Evolutionary conservation across 2,888 invertebrate genomes (phyloP), one percentile per base, ranked within the genome.

Genomic region (Drosophila fulvimacula): DNA sequence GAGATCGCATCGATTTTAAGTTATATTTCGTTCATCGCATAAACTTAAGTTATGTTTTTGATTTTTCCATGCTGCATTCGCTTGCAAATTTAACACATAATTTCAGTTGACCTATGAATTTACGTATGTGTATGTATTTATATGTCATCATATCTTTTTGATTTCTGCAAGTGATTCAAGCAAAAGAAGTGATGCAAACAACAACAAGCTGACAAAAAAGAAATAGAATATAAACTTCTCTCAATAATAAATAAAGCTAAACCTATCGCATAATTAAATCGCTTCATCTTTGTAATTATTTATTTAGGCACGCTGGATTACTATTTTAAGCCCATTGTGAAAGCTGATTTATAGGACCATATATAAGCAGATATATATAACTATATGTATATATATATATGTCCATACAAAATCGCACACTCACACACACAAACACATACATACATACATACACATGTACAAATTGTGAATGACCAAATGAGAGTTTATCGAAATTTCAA

Each of bases 161-260:
- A 51, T 62, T 70, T 59, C 46, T 46, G 17, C 13, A 61, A 48
- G 24, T n/a, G 15, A 30, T 34, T 21, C 7, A 52, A 36, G 21
- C 19, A 21, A 53, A 10, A 30, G 30, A 30, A 15, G 46, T 39
- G 56, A 62, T 59, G 55, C 55, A 73, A 49, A 0, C 17, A 49
- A 32, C 21, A 56, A 56, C 27, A n/a, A 56, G 52, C 27, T 68
- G 67, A 17, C 49, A 60, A 58, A 57, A 53, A 57, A 53, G 38
- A 55, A 76, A 53, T 44, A 36, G 56, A 34, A 57, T 67, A 52
- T 30, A 27, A 64, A 60, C 27, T 78, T 73, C 75, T 52, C 55
- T 56, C 66, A 73, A 70, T 65, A 79, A 79, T 65, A 66, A 82
- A 82, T 77, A 86, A 73, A 69, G 61, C 36, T 46, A 60, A 44